These are phyloP conservation scores for Chironomus tepperi DNA, from an alignment of 1,140 invertebrate species.

Conservation along the genomic window DNA sequence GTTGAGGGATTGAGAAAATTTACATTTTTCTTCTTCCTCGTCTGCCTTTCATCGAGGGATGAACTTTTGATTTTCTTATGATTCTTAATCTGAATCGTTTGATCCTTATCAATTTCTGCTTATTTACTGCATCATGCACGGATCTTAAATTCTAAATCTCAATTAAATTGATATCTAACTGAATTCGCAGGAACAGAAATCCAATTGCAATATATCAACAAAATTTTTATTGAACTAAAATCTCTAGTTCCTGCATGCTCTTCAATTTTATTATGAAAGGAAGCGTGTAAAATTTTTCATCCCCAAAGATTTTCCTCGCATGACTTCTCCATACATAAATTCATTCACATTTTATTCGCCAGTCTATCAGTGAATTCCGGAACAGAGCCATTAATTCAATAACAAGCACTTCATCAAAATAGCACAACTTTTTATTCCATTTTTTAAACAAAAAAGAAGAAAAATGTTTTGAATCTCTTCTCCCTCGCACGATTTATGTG, in stretches of 20 bases:
- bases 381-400: conserved; percentile 8
- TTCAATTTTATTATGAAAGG: too few relatives aligned
- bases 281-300: neutral
- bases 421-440: neutral
- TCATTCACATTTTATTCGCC: neutral
- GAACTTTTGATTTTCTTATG: neutral
- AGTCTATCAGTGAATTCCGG: neutral
- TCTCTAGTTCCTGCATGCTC: neutral
- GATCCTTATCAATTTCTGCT: neutral
- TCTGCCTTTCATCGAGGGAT: neutral
- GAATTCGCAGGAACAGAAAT: neutral
- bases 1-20: neutral
- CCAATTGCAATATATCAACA: neutral
- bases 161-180: too few relatives aligned
- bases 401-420: conserved; percentile 6
- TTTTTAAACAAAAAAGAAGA: too few relatives aligned
- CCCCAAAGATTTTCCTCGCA: neutral
- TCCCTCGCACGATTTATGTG: neutral
- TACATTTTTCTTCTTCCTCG: too few relatives aligned
- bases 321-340: neutral
- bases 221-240: neutral
- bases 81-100: too few relatives aligned
- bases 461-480: too few relatives aligned
- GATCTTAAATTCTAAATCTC: neutral
- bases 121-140: neutral